Evolutionary conservation across 2,888 invertebrate genomes (phyloP).

Genomic region (Drosophila bunnanda): DNA sequence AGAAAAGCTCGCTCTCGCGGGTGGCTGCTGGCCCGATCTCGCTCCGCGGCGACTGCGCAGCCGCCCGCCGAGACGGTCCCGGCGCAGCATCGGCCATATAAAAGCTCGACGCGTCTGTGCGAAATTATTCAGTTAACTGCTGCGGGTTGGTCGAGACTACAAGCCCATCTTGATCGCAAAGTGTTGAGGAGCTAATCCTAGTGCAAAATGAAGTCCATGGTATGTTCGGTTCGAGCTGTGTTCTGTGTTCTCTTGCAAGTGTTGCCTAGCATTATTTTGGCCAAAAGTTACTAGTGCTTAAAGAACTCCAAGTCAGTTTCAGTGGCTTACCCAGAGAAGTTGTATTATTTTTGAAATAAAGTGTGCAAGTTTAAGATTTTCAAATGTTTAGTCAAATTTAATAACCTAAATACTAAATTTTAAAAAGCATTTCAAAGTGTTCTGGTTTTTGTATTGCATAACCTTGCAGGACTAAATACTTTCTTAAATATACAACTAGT

Average conservation of each 20-base stretch:
- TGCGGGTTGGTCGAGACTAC: conserved; percentile 84
- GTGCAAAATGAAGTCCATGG: conserved; percentile 84
- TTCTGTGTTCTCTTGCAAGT: conserved; percentile 38
- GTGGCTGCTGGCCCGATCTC: conserved; percentile 29
- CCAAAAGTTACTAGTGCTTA: conserved; percentile 3
- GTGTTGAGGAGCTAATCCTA: conserved; percentile 54
- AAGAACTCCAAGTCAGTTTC: conserved; percentile 27
- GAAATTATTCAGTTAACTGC: conserved; percentile 85
- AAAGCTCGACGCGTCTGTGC: conserved; percentile 83
- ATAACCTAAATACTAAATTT: background rate
- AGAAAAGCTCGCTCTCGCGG: conserved; percentile 57
- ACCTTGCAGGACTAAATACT: background rate
- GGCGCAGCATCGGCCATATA: conserved; percentile 78
- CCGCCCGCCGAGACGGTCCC: conserved; percentile 57
- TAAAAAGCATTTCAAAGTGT: background rate
- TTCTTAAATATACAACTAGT: background rate
- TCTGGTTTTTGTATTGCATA: background rate
- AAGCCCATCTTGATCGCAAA: conserved; percentile 59
- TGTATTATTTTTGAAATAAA: background rate
- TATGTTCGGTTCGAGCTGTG: conserved; percentile 81
- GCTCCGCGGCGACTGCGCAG: conserved; percentile 46
- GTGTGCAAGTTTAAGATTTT: conserved; percentile 13
- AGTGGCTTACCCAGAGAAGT: conserved; percentile 7
- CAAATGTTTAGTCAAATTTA: background rate
- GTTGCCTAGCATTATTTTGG: conserved; percentile 10